Percentiles rank a stretch among this genome's conserved stretches.
phyloP scores from a whole-genome alignment of 1,140 invertebrate species.

The Drosophila mayri region DNA sequence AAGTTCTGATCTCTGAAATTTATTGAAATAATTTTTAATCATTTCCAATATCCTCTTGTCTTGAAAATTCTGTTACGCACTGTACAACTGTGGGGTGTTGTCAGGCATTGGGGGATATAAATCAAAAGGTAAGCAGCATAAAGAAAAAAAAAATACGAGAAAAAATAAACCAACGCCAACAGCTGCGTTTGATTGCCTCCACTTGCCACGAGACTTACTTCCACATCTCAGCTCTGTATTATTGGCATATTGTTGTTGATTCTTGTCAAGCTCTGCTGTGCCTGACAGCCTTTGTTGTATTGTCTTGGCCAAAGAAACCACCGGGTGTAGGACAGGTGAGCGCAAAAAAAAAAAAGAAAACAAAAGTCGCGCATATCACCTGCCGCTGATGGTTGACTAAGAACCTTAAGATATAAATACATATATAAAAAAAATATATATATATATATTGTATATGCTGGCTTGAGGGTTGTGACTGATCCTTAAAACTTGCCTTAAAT shows the following conservation, averaged over 20 bases:
- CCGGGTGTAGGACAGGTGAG: constrained; percentile 14
- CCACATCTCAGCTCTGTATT: constrained; percentile 18
- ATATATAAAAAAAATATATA: neutral
- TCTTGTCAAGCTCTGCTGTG: constrained; percentile 40
- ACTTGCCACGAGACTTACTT: constrained; percentile 2
- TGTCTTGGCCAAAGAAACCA: constrained; percentile 25
- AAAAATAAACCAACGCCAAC: constrained; percentile 31
- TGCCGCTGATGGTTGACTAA: constrained; percentile 24
- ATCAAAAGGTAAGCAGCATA: constrained; percentile 39
- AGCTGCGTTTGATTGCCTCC: constrained; percentile 48
- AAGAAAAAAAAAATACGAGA: neutral
- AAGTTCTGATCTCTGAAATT: no score
- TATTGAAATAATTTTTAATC: neutral
- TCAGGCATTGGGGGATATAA: constrained; percentile 26
- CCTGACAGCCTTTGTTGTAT: constrained; percentile 36
- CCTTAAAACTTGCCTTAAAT: neutral
- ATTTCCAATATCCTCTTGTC: no score
- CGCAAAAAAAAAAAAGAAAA: constrained; percentile 27
- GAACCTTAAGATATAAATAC: constrained; percentile 12
- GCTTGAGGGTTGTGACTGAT: neutral
- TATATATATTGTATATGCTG: neutral
- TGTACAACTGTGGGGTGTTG: constrained; percentile 10
- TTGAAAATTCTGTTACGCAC: constrained; percentile 15
- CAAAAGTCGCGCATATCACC: constrained; percentile 38
- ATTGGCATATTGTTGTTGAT: constrained; percentile 48